phyloP scores from a whole-genome alignment of 1,140 invertebrate species.

The Drosophila saltans region DNA sequence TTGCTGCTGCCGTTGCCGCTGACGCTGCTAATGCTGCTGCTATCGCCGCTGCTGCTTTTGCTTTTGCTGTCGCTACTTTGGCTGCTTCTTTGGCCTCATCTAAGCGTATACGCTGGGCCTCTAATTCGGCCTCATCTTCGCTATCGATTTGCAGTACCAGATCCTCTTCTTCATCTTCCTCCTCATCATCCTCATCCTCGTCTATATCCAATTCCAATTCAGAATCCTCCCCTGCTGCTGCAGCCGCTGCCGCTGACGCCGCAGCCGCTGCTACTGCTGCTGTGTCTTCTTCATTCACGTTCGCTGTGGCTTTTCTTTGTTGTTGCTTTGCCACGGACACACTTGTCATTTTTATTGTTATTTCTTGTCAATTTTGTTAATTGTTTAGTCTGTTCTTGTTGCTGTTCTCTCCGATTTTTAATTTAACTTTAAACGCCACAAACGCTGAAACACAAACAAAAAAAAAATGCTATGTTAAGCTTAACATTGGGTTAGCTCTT shows the following conservation, averaged over 20 bases:
- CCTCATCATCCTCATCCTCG: constrained; percentile 62
- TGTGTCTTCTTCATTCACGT: constrained; percentile 35
- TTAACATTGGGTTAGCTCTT: constrained; percentile 3
- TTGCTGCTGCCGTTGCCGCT: constrained; percentile 17
- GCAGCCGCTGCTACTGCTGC: constrained; percentile 41
- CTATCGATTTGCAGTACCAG: constrained; percentile 74
- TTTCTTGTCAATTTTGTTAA: constrained; percentile 37
- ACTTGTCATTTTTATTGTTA: constrained; percentile 64
- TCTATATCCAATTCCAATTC: constrained; percentile 68
- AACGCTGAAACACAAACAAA: constrained; percentile 12
- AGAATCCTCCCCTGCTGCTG: constrained; percentile 70
- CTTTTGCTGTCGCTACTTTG: constrained; percentile 32
- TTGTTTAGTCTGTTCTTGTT: constrained; percentile 11
- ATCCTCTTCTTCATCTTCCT: constrained; percentile 61
- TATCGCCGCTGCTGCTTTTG: constrained; percentile 28
- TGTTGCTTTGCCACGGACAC: constrained; percentile 46
- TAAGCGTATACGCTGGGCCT: constrained; percentile 75
- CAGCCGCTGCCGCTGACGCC: constrained; percentile 51
- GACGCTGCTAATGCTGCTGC: constrained; percentile 22
- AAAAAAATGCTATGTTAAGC: constrained; percentile 10
- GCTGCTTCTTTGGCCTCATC: constrained; percentile 59
- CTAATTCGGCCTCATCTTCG: constrained; percentile 77
- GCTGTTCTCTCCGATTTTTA: constrained; percentile 24
- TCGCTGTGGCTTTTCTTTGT: constrained; percentile 51
- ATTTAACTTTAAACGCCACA: constrained; percentile 11